Evolutionary conservation across 2,113 vertebrate genomes (phyloP), one percentile per base, ranked within the genome.

Genomic region (Diadophis punctatus): DNA sequence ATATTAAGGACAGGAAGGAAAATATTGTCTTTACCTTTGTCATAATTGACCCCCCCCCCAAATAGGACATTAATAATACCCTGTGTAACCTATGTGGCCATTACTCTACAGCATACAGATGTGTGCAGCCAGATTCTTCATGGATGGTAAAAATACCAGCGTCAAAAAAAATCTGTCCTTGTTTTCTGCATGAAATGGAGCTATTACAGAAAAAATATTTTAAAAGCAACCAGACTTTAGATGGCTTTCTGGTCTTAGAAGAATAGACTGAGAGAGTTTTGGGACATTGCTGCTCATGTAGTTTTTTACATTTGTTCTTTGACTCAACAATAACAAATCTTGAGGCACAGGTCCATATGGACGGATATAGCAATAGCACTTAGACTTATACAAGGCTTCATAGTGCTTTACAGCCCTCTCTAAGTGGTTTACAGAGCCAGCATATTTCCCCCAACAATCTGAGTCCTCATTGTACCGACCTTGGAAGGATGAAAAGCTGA

Each of bases 141-240:
- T 23, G 55, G 4, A 51, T 80, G 49, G 58, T 49, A 46, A 53
- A 53, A 23, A 74, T 88, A 30, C 39, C 43, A 92, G 30, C 46
- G 6, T 30, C 0, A 49, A 74, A 92, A 91, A 14, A 30, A 53
- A 39, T 46, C 11, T 53, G 34, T 87, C 30, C 46, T 52, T 60
- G 34, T 23, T 74, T 87, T 23, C 27, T 22, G 3, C 88, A 14
- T 88, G 60, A 27, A 43, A 51, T 88, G 60, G 51, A 80, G 48
- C 39, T 55, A 43, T 88, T 74, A 88, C 49, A 55, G 51, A n/a
- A 88, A 55, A 55, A 92, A 92, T 88, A 92, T 92, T 92, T 88
- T 88, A 55, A 52, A 39, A 55, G 34, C 8, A 80, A 53, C 86
- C 46, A 49, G 55, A 91, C n/a, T 91, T 87, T 51, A 86, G 14